These are phyloP conservation scores for Drosophila setosimentum DNA, from an alignment of 2,888 invertebrate species.

Conservation along the genomic window DNA sequence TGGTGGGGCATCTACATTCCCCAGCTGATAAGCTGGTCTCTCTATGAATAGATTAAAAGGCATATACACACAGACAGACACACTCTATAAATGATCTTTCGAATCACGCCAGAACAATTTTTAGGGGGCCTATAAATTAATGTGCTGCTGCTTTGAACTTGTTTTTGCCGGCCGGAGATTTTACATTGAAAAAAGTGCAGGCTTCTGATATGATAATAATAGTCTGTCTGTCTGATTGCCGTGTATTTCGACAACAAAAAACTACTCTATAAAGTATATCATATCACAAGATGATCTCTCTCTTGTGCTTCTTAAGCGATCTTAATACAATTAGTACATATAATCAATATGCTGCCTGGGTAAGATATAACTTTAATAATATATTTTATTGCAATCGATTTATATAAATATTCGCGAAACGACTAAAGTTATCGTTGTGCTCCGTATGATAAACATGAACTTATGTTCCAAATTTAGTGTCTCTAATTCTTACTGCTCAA, in stretches of 20 bases:
- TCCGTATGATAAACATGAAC: not conserved
- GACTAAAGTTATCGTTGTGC: not conserved
- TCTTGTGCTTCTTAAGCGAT: not conserved
- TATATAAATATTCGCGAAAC: not conserved
- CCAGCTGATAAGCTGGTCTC: constrained; percentile 49
- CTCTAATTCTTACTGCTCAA: not conserved
- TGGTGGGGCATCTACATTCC: constrained; percentile 32
- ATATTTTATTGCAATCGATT: not conserved
- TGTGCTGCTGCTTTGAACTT: constrained; percentile 56
- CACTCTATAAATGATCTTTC: constrained; percentile 35
- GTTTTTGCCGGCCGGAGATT: constrained; percentile 39
- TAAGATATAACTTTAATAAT: not conserved
- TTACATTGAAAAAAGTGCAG: constrained; percentile 1
- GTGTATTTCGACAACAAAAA: not conserved
- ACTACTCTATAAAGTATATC: not conserved
- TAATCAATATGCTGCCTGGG: not conserved
- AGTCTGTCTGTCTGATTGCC: not conserved
- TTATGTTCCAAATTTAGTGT: not conserved
- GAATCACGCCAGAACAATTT: constrained; percentile 30
- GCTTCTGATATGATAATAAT: constrained; percentile 10
- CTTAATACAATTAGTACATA: not conserved
- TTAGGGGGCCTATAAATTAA: constrained; percentile 36
- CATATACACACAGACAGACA: constrained; percentile 19
- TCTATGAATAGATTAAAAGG: constrained; percentile 50
- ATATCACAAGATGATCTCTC: not conserved